Evolutionary conservation across 1,140 invertebrate genomes (phyloP).

Genomic region (Sitophilus oryzae): DNA sequence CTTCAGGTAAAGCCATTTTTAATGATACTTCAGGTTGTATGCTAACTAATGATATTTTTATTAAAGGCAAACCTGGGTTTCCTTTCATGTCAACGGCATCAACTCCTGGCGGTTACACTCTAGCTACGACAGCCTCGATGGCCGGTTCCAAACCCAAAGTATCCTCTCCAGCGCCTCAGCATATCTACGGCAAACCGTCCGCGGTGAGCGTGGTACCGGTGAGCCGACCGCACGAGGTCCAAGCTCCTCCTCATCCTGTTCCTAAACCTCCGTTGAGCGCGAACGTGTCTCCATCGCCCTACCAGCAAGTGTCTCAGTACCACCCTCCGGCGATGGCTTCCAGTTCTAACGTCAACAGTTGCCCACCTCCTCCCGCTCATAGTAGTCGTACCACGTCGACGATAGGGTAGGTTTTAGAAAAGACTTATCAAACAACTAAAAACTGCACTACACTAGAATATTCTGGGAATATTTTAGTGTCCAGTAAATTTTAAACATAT

Average conservation of each 20-base stretch:
- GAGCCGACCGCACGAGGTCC: slow-evolving; percentile 40
- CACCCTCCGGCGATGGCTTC: slow-evolving; percentile 47
- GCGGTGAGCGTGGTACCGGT: slow-evolving; percentile 57
- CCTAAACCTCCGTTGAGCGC: slow-evolving; percentile 49
- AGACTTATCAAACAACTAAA: neutral
- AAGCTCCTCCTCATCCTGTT: slow-evolving; percentile 20
- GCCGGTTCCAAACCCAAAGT: slow-evolving; percentile 63
- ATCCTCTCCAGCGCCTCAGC: slow-evolving; percentile 69
- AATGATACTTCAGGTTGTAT: neutral
- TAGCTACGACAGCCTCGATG: slow-evolving; percentile 25
- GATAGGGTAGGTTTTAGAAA: slow-evolving; percentile 8
- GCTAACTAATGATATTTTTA: neutral
- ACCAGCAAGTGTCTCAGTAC: slow-evolving; percentile 57
- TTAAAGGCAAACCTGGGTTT: slow-evolving; percentile 28
- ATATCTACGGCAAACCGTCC: slow-evolving; percentile 68
- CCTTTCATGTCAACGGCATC: slow-evolving; percentile 17
- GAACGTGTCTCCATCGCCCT: slow-evolving; percentile 58
- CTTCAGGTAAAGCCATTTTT: slow-evolving; percentile 21
- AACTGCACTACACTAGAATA: too few species aligned
- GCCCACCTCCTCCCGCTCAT: slow-evolving; percentile 56
- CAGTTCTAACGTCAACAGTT: slow-evolving; percentile 39
- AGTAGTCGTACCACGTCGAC: slow-evolving; percentile 43
- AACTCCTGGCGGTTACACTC: slow-evolving; percentile 32
- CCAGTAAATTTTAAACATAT: too few species aligned
- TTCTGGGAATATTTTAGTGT: too few species aligned